These are phyloP conservation scores for Aricia artaxerxes DNA, from an alignment of 2,888 invertebrate genomes.

Conservation along the genomic window DNA sequence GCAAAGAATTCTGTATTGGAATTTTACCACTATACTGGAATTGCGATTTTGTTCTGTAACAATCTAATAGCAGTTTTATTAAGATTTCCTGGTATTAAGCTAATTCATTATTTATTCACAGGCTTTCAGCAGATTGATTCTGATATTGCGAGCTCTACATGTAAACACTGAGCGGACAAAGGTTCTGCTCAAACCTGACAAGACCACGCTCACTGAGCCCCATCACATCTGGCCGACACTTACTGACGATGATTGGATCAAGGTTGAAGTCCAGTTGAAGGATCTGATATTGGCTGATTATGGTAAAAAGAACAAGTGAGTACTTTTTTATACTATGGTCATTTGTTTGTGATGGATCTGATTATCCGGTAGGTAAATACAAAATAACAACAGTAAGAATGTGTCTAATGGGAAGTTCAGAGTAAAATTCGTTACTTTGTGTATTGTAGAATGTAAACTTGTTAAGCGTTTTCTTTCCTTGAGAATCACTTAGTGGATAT, in stretches of 20 bases:
- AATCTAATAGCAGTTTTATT: no score
- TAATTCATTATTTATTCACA: constrained; percentile 46
- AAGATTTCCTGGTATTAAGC: no score
- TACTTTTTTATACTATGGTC: constrained; percentile 36
- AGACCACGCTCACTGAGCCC: constrained; percentile 98
- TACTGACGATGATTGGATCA: constrained; percentile 99
- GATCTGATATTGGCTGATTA: constrained; percentile 99
- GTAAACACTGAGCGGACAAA: constrained; percentile 99
- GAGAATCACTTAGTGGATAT: no score
- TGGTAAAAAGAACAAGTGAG: constrained; percentile 99
- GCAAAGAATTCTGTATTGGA: no score
- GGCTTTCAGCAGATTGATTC: constrained; percentile 97
- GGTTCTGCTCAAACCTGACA: constrained; percentile 98
- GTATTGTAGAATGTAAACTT: no score
- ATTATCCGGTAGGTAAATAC: no score
- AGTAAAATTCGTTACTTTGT: no score
- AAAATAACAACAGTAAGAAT: no score
- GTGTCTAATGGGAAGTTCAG: no score
- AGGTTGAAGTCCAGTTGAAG: constrained; percentile 98
- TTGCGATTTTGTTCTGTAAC: no score
- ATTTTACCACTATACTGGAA: no score
- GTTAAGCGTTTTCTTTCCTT: no score
- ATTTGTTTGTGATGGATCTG: neutral
- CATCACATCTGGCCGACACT: constrained; percentile 99
- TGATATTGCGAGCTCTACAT: constrained; percentile 97